A percentile compares a stretch with the other conserved stretches of the same genome.
Evolutionary conservation across 1,140 invertebrate genomes (phyloP).

Genomic region (Aphaenogaster floridana): DNA sequence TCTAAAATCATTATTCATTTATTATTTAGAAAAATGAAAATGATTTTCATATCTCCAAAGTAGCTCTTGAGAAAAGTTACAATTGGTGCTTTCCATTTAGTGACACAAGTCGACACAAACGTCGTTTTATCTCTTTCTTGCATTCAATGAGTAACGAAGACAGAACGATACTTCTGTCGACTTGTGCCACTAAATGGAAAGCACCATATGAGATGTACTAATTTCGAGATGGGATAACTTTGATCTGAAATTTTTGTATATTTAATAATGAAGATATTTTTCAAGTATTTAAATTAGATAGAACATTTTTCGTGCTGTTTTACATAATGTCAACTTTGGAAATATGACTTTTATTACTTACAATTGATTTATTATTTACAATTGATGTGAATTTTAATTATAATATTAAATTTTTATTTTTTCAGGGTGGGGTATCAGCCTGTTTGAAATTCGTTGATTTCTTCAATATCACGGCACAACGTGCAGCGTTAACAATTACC

Average conservation of each 20-base stretch:
- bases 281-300: neutral
- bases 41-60: neutral
- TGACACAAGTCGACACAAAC: too few species aligned
- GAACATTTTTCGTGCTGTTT: neutral
- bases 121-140: too few species aligned
- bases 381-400: neutral
- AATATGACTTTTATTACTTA: neutral
- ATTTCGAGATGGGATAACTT: neutral
- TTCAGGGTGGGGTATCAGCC: conserved; percentile 96
- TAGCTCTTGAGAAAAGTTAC: too few species aligned
- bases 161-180: too few species aligned
- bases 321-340: neutral
- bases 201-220: too few species aligned
- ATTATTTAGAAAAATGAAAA: neutral
- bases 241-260: neutral
- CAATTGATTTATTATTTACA: neutral
- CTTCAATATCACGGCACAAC: conserved; percentile 98
- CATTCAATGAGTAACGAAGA: too few species aligned
- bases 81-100: too few species aligned
- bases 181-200: too few species aligned
- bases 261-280: neutral
- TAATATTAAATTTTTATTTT: conserved; percentile 72
- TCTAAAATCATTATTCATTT: neutral
- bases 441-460: conserved; percentile 99
- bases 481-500: conserved; percentile 97